Percentiles rank a stretch among this genome's conserved stretches.
phyloP scores from a whole-genome alignment of 2,888 invertebrate species.

The Microctonus brassicae region DNA sequence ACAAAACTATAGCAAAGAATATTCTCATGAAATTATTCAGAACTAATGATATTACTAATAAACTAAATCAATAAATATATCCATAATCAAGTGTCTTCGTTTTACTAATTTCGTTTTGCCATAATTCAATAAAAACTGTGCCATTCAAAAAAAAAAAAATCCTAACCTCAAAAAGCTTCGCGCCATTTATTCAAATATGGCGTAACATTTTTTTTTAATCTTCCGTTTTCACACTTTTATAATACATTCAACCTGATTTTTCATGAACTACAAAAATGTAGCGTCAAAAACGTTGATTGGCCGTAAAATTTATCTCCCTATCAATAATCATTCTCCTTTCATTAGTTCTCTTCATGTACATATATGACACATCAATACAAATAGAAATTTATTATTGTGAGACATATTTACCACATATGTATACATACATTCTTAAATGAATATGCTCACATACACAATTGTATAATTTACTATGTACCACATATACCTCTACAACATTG shows the following conservation, averaged over 20 bases:
- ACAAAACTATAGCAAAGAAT: too few species aligned
- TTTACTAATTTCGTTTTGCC: too few species aligned
- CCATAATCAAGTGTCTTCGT: too few species aligned
- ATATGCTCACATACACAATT: background rate
- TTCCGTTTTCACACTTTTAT: too few species aligned
- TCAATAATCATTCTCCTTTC: background rate
- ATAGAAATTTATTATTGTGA: background rate
- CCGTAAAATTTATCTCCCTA: background rate
- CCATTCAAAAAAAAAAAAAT: too few species aligned
- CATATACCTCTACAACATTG: slow-evolving; percentile 7
- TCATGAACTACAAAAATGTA: background rate
- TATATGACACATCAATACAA: background rate
- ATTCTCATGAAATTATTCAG: too few species aligned
- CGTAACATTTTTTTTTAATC: too few species aligned
- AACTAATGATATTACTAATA: too few species aligned
- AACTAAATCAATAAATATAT: too few species aligned
- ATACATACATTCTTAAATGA: background rate
- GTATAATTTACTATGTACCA: background rate
- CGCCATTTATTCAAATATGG: too few species aligned
- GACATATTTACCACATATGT: background rate
- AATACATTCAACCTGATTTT: background rate
- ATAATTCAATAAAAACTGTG: too few species aligned
- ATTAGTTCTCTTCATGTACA: background rate
- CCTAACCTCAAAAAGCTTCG: too few species aligned
- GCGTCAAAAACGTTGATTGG: background rate